These are phyloP conservation scores for Caenorhabditis tropicalis DNA, from an alignment of 1,140 invertebrate species.

Conservation along the genomic window DNA sequence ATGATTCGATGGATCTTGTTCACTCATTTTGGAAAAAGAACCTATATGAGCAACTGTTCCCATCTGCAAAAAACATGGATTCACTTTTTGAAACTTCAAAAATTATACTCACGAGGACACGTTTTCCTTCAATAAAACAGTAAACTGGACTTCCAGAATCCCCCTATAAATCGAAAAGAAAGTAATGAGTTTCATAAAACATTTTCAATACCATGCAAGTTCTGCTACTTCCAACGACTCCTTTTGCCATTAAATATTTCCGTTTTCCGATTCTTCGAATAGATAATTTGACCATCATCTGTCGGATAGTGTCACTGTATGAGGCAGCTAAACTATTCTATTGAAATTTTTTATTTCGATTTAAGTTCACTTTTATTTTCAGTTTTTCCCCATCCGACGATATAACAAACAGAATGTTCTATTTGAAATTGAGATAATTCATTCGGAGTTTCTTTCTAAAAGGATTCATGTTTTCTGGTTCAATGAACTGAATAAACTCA, in stretches of 20 bases:
- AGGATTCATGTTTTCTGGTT: no score
- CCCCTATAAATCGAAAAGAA: no score
- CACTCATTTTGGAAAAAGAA: neutral
- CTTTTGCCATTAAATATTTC: conserved; percentile 14
- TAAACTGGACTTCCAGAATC: conserved; percentile 30
- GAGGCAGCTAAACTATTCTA: neutral
- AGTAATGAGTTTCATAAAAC: neutral
- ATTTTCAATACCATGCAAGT: neutral
- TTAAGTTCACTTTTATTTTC: neutral
- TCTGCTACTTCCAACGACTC: neutral
- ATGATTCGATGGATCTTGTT: conserved; percentile 3
- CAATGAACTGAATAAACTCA: neutral
- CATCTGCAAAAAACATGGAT: no score
- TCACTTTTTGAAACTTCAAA: neutral
- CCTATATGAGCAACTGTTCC: conserved; percentile 12
- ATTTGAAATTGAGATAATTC: neutral
- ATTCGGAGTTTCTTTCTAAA: neutral
- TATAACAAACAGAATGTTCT: neutral
- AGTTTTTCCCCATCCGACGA: conserved; percentile 7
- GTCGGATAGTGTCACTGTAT: neutral
- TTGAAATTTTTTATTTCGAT: neutral
- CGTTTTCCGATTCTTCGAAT: neutral
- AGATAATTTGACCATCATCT: neutral
- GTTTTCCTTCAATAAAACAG: neutral
- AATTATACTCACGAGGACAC: neutral